Conservation (phyloP, 2,888 invertebrate species). For the Sycophila texana region DNA sequence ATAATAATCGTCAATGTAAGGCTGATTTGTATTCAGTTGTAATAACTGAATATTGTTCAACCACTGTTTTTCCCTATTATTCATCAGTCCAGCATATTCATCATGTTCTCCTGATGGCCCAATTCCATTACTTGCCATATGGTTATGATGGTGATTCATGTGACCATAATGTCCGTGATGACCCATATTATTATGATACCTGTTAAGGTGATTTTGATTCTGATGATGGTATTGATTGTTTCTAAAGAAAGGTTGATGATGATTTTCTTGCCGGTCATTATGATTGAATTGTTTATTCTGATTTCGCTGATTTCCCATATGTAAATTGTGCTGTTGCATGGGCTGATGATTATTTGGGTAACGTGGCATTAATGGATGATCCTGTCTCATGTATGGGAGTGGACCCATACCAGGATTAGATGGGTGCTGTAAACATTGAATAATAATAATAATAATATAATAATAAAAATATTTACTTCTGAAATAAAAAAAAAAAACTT, state of each 20-base stretch:
- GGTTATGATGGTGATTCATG: slow-evolving; percentile 64
- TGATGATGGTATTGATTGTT: slow-evolving; percentile 70
- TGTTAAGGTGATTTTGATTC: slow-evolving; percentile 62
- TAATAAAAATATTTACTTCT: not conserved
- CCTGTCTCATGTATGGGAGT: slow-evolving; percentile 73
- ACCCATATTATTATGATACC: slow-evolving; percentile 62
- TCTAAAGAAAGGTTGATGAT: slow-evolving; percentile 72
- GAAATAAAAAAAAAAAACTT: slow-evolving; percentile 56
- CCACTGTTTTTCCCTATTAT: slow-evolving; percentile 96
- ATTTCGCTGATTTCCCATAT: slow-evolving; percentile 67
- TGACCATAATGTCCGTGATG: slow-evolving; percentile 62
- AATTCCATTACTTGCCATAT: slow-evolving; percentile 69
- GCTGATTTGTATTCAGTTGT: slow-evolving; percentile 95
- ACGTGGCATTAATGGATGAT: slow-evolving; percentile 68
- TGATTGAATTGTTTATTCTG: slow-evolving; percentile 67
- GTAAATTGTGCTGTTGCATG: slow-evolving; percentile 70
- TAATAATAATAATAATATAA: not conserved
- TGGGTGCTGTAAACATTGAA: slow-evolving; percentile 70
- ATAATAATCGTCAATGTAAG: slow-evolving; percentile 98
- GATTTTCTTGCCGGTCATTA: slow-evolving; percentile 68
- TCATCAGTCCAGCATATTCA: slow-evolving; percentile 95
- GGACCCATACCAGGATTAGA: slow-evolving; percentile 70
- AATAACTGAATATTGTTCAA: slow-evolving; percentile 95
- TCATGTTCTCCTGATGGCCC: slow-evolving; percentile 78
- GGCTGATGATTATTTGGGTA: slow-evolving; percentile 66